Conservation (phyloP, 2,113 vertebrate genomes). For the Merops nubicus region DNA sequence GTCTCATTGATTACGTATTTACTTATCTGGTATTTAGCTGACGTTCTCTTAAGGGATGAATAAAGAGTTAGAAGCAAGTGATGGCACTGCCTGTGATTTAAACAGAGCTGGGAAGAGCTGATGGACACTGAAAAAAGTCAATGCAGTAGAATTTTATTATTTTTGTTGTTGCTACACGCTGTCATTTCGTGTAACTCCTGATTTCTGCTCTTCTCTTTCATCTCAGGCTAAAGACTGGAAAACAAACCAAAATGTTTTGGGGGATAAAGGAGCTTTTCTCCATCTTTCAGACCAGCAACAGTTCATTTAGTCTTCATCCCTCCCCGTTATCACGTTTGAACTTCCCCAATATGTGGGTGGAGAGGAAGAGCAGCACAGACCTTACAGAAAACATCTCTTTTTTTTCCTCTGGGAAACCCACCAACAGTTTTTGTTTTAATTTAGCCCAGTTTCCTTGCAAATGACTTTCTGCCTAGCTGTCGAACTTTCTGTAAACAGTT, state of each 20-base stretch:
- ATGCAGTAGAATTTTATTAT: neutral
- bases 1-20: slow-evolving; percentile 1
- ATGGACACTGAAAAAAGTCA: neutral
- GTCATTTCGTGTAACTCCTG: neutral
- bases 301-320: neutral
- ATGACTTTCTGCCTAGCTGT: slow-evolving; percentile 19
- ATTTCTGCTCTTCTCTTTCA: neutral
- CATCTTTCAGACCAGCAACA: neutral
- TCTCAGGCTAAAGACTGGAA: neutral
- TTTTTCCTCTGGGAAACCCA: neutral
- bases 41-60: slow-evolving; percentile 39
- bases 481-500: slow-evolving; percentile 39
- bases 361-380: neutral
- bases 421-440: slow-evolving; percentile 14
- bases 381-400: neutral
- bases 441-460: neutral
- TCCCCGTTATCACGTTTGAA: neutral
- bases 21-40: slow-evolving; percentile 46
- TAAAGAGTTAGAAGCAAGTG: slow-evolving; percentile 14
- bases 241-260: neutral
- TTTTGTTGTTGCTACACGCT: neutral
- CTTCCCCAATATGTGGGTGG: neutral
- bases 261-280: neutral
- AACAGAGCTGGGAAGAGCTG: neutral
- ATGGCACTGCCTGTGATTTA: neutral